Percentiles rank a stretch among this genome's conserved stretches.
Conservation (phyloP, 1,140 invertebrate genomes). For the Proctacanthus coquilletti region DNA sequence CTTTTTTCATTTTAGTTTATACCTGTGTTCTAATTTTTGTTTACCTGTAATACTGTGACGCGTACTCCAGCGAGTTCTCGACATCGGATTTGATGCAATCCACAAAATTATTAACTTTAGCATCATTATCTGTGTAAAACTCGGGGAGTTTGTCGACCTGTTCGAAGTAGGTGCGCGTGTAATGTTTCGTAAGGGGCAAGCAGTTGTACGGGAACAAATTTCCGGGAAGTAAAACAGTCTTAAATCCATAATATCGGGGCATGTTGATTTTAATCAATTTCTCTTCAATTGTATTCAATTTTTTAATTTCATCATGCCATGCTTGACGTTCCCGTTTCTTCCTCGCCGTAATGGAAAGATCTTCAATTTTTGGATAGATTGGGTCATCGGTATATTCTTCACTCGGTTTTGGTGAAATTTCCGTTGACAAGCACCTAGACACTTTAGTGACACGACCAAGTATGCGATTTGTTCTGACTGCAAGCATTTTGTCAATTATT, state of each 20-base stretch:
- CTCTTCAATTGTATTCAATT: conserved; percentile 57
- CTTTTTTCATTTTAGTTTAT: too few relatives aligned
- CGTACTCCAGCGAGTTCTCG: conserved; percentile 17
- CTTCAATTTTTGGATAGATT: conserved; percentile 46
- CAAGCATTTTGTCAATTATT: too few relatives aligned
- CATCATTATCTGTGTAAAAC: conserved; percentile 33
- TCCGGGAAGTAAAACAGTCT: conserved; percentile 42
- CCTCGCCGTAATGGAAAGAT: conserved; percentile 31
- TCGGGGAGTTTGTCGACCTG: conserved; percentile 34
- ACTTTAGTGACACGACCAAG: too few relatives aligned
- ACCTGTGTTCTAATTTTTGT: neutral
- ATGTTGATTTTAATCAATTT: conserved; percentile 68
- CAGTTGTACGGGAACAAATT: conserved; percentile 45
- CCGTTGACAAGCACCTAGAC: too few relatives aligned
- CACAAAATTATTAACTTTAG: conserved; percentile 28
- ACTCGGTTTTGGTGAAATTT: too few relatives aligned
- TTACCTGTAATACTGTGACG: conserved; percentile 16
- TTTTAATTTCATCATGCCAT: conserved; percentile 42
- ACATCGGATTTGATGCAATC: conserved; percentile 11
- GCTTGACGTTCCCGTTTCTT: conserved; percentile 28
- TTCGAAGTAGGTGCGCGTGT: conserved; percentile 52
- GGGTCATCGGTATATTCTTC: conserved; percentile 31
- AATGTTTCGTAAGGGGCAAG: conserved; percentile 46
- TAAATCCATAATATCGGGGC: conserved; percentile 63
- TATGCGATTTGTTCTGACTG: too few relatives aligned